These are phyloP conservation scores for Trichonephila inaurata DNA, from an alignment of 1,140 invertebrate species.

Conservation along the genomic window DNA sequence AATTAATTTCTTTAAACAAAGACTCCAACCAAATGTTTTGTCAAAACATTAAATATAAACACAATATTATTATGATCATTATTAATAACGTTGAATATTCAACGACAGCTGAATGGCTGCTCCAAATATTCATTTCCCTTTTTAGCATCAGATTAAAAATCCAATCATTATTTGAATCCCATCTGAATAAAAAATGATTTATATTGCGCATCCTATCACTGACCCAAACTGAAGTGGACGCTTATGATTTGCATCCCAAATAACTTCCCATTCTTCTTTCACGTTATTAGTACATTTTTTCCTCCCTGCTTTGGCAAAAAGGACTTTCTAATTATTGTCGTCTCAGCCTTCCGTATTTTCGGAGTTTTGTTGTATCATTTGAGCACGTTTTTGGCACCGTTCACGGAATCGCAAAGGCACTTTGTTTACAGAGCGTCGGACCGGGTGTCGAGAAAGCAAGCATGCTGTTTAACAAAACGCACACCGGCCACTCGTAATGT, in stretches of 20 bases:
- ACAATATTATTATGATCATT: no score
- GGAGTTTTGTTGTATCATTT: not conserved
- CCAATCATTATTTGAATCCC: not conserved
- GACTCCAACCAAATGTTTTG: no score
- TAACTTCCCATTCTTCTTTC: not conserved
- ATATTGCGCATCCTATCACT: no score
- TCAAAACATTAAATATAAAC: no score
- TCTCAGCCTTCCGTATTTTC: slow-evolving; percentile 19
- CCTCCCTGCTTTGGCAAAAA: not conserved
- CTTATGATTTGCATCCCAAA: not conserved
- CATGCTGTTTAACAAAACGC: not conserved
- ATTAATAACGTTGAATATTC: no score
- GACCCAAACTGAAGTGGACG: not conserved
- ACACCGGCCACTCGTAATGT: not conserved
- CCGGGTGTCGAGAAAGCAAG: not conserved
- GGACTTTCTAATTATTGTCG: not conserved
- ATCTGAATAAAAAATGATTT: no score
- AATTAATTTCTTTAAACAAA: no score
- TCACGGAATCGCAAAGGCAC: not conserved
- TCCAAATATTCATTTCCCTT: no score
- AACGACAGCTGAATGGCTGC: no score
- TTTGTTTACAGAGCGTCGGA: not conserved
- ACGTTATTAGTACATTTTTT: no score
- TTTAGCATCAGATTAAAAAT: no score
- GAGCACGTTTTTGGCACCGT: slow-evolving; percentile 7